Base-by-base conservation (phyloP, 1,140 invertebrate genomes). In the Eumeta japonica region DNA sequence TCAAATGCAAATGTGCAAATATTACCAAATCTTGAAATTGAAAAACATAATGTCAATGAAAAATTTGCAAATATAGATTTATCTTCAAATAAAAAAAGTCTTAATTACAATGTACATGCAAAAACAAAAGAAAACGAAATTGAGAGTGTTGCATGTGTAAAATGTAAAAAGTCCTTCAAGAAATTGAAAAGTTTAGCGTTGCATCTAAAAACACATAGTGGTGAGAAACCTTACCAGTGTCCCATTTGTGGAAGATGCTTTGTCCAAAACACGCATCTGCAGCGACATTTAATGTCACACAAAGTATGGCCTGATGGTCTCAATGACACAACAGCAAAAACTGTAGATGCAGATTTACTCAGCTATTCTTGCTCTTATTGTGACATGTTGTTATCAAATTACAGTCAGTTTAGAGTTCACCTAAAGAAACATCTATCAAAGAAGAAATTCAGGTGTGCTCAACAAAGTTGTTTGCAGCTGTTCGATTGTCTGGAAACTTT, bases 361-460 rank as follows among this genome's bases (percentile, higher is more conserved):
- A 55, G 57, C 20, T 60, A 55, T 32, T 36, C 36, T 16, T 64
- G 61, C 39, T 33, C 50, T 0, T 60, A 55, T 46, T 64, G 61
- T 35, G 37, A 49, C 20, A 16, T 38, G 27, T 16, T 46, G 19
- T 32, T 55, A 3, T 17, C 50, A 5, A 55, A 50, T 37, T 62
- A 62, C 33, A 45, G 32, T 13, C 46, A 51, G 28, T 58, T 57
- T 20, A 49, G 58, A 43, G 16, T 37, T 0, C 61, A 64, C 39
- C 41, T 56, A 15, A 64, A 58, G 33, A 52, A 37, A 17, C 58
- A 62, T 48, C 16, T 45, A 9, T 28, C 40, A 35, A 24, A 55
- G 28, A 64, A 64, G 45, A 53, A 57, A 28, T 64, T 45, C 27
- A 62, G 55, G 43, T 62, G 61, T 42, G 49, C 60, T 15, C 61